Evolutionary conservation across 2,797 vertebrate species (phyloP).

Genomic region (Bradypodion pumilum): DNA sequence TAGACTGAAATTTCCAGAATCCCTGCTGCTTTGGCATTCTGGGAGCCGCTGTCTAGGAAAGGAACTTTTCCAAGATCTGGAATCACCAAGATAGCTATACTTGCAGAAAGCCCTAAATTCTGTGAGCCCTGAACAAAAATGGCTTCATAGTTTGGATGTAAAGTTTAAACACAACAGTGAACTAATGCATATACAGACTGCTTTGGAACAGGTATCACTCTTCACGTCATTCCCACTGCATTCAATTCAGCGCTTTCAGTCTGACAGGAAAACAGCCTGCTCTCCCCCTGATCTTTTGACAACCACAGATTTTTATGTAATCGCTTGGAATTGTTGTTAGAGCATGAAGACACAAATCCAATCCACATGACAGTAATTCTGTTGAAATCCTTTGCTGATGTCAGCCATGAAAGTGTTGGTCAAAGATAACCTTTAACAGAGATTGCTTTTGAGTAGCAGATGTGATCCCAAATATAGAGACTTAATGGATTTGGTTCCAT

Average conservation of each 20-base stretch:
- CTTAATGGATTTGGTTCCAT: constrained; percentile 28
- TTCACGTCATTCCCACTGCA: background rate
- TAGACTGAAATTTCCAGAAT: background rate
- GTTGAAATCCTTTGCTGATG: constrained; percentile 26
- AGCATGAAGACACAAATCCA: background rate
- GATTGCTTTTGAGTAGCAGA: constrained; percentile 24
- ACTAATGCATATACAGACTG: background rate
- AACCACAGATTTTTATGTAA: constrained; percentile 34
- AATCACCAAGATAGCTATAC: no score
- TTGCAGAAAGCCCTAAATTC: background rate
- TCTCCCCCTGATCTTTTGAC: background rate
- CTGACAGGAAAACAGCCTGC: background rate
- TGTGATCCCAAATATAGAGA: background rate
- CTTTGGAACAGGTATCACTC: background rate
- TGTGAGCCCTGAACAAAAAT: background rate
- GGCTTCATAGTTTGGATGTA: background rate
- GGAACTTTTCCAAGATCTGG: background rate
- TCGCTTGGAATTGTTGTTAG: constrained; percentile 35
- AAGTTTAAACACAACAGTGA: background rate
- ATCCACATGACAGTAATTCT: constrained; percentile 19
- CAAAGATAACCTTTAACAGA: constrained; percentile 23
- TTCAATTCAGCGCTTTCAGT: background rate
- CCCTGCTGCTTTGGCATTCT: background rate
- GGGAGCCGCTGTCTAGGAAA: background rate
- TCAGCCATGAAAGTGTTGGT: constrained; percentile 36